Conservation (phyloP, 1,140 invertebrate genomes). For the Euura lappo region DNA sequence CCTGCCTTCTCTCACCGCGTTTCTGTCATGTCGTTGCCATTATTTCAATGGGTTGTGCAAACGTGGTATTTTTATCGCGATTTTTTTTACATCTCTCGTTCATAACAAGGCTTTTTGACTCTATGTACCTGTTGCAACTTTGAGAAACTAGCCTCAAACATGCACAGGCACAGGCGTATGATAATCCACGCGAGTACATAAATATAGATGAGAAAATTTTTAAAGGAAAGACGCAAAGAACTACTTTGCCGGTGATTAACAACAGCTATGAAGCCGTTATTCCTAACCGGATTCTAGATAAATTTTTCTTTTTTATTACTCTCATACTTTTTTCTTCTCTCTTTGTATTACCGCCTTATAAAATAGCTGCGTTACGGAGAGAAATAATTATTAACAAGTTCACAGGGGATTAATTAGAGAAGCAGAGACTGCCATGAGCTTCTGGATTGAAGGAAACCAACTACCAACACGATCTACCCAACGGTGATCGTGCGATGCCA, state of each 20-base stretch:
- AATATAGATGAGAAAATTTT: background rate
- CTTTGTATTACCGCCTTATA: background rate
- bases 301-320: background rate
- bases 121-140: background rate
- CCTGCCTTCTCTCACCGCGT: background rate
- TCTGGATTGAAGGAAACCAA: no score
- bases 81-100: background rate
- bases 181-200: background rate
- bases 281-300: conserved; percentile 1
- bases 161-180: background rate
- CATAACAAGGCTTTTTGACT: background rate
- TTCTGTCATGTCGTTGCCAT: background rate
- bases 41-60: conserved; percentile 2
- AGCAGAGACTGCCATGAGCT: no score
- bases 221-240: no score
- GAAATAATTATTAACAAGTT: conserved; percentile 3
- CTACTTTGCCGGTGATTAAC: no score
- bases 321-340: no score
- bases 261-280: background rate
- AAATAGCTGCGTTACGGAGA: background rate
- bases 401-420: background rate
- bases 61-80: background rate
- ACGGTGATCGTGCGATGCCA: no score
- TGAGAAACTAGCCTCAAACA: no score
- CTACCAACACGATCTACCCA: no score